Conservation (phyloP, 2,888 invertebrate species). For the Scaeva pyrastri region DNA sequence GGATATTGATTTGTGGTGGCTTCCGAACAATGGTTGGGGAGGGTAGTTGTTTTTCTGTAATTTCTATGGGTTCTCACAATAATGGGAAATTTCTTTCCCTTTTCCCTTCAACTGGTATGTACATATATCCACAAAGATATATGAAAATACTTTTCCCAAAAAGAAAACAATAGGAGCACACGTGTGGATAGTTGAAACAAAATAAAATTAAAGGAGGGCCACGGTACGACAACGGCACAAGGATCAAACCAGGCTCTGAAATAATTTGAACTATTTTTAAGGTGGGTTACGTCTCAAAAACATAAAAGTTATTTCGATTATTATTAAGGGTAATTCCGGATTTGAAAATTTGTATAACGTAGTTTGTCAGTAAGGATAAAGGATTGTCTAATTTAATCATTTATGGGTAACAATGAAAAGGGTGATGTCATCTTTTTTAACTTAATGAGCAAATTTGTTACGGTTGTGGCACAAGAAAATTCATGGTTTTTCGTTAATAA, state of each 20-base stretch:
- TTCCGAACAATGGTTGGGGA: background rate
- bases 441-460: background rate
- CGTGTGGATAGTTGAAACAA: background rate
- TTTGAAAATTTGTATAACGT: background rate
- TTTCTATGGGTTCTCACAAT: slow-evolving; percentile 26
- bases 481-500: too few species aligned
- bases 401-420: background rate
- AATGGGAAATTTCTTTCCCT: slow-evolving; percentile 3
- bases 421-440: background rate
- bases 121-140: too few species aligned
- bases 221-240: background rate
- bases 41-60: slow-evolving; percentile 18
- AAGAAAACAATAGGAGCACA: slow-evolving; percentile 6
- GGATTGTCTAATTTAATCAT: background rate
- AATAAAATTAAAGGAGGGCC: background rate
- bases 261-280: background rate
- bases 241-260: background rate
- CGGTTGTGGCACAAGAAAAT: background rate
- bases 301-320: background rate
- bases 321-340: background rate
- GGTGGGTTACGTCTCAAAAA: background rate
- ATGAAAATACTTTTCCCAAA: background rate
- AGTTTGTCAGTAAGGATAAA: background rate
- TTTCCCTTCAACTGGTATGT: background rate
- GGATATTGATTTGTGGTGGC: slow-evolving; percentile 32